Evolutionary conservation across 2,797 vertebrate genomes (phyloP).

Genomic region (Hyperoplus lanceolatus): DNA sequence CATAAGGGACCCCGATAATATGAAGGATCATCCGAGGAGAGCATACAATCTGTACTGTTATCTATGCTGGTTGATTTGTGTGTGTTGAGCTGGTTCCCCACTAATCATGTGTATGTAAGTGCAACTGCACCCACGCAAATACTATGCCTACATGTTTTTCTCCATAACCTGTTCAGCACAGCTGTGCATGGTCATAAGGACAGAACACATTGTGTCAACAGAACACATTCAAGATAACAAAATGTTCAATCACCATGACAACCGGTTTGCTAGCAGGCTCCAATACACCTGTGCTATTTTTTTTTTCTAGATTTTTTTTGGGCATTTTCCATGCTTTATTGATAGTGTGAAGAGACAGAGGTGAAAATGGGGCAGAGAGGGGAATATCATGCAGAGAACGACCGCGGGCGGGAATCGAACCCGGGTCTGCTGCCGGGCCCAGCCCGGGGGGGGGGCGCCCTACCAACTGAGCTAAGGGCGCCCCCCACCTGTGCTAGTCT

Average conservation of each 20-base stretch:
- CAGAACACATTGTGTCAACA: too few species aligned
- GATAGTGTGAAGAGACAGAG: too few species aligned
- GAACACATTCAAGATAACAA: not conserved
- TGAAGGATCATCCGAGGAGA: not conserved
- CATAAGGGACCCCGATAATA: not conserved
- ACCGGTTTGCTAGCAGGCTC: not conserved
- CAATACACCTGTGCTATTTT: too few species aligned
- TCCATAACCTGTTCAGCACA: not conserved
- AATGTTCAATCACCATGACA: not conserved
- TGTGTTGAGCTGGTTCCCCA: not conserved
- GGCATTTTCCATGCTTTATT: too few species aligned
- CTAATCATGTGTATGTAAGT: not conserved
- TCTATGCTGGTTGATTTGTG: not conserved
- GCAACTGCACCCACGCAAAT: not conserved
- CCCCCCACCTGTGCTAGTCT: not conserved
- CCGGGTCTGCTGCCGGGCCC: too few species aligned
- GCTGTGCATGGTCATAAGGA: not conserved
- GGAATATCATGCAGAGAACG: too few species aligned
- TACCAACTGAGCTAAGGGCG: too few species aligned
- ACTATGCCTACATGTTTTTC: not conserved
- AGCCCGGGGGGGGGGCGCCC: too few species aligned
- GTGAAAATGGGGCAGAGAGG: too few species aligned
- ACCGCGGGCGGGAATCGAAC: too few species aligned
- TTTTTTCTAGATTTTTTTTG: too few species aligned
- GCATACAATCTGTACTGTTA: not conserved